Evolutionary conservation across 2,888 invertebrate species (phyloP), one percentile per base, ranked within the genome.

Genomic region (Papilio protenor): DNA sequence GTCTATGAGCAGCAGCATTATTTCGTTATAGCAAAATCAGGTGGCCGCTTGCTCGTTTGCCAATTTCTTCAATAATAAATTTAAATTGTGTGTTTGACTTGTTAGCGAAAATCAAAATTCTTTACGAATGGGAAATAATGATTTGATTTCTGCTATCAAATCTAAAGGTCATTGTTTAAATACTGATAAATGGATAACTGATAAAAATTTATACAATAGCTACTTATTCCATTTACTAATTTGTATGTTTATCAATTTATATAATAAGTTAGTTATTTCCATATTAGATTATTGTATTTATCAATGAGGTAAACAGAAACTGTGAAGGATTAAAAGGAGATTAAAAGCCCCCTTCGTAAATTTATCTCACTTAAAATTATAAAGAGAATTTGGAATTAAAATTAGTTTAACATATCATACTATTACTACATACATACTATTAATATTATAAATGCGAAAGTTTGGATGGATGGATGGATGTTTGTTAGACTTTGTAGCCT

Each of bases 161-260:
- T 64, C 33, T 64, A 18, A 33, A 64, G 33, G 23, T 64, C 40
- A 40, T 40, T 66, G 40, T 66, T 66, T 40, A 66, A 66, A 66
- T n/a, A n/a, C 18, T 40, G 64, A 66, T 66, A n/a, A 40, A 66
- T n/a, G 0, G n/a, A 66, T 66, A 66, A 40, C 16, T 18, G 64
- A 64, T 64, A 64, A 64, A 64, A 64, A 18, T 33, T n/a, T 40
- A 61, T 16, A 14, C 18, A 27, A 40, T 40, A 40, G 1, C 0
- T 40, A 33, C 33, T 1, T 33, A 33, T 27, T 14, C 27, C 14
- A 61, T 61, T 61, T 33, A 61, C 18, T 33, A 61, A 16, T 33
- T 61, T 16, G 33, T 61, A 57, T 59, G 23, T 23, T 23, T 55
- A 61, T 61, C 61, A 18, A 16, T 27, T 61, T 5, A 61, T 14